Evolutionary conservation across 1,140 invertebrate genomes (phyloP), one percentile per base, ranked within the genome.

Genomic region (Leptinotarsa undecemlineata): DNA sequence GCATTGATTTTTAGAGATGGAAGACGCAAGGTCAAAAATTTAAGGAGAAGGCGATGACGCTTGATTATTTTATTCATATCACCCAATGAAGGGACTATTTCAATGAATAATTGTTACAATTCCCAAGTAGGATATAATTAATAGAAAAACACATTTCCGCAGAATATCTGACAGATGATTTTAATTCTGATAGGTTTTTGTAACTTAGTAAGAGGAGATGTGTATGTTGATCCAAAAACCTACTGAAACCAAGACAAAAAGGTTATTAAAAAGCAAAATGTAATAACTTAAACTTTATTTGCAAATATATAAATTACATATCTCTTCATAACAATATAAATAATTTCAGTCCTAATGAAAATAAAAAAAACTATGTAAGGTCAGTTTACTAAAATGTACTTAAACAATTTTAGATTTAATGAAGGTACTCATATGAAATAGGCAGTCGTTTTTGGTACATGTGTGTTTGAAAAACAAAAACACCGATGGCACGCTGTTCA

Each of bases 251-350:
- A 62, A 71, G 57, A 33, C 47, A 75, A 78, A 42, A 71, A 78
- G 76, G 76, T 74, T 76, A 82, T 79, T 79, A 80, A 86, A 86
- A 85, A 83, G 78, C 82, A 70, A 78, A 70, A 76, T 74, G 75
- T 77, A 77, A 81, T 81, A 83, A 78, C 74, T 79, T 77, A 79
- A 77, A 71, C 76, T 83, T 83, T 83, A 82, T 83, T 83, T 80
- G 80, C 77, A 82, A 83, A 82, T 82, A 82, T 81, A 81, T 80
- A 79, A 74, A 78, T 78, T 77, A 77, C 81, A 82, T 78, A 81
- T 66, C 76, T 64, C 76, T 61, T 72, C 71, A 74, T 80, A 82
- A 82, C 81, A 83, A 80, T 82, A 81, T 83, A 78, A 79, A 78
- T 76, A 63, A 78, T 74, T 57, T 69, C 63, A 61, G 64, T 62